These are phyloP conservation scores for Lycorma delicatula DNA, from an alignment of 1,140 invertebrate species.

Conservation along the genomic window DNA sequence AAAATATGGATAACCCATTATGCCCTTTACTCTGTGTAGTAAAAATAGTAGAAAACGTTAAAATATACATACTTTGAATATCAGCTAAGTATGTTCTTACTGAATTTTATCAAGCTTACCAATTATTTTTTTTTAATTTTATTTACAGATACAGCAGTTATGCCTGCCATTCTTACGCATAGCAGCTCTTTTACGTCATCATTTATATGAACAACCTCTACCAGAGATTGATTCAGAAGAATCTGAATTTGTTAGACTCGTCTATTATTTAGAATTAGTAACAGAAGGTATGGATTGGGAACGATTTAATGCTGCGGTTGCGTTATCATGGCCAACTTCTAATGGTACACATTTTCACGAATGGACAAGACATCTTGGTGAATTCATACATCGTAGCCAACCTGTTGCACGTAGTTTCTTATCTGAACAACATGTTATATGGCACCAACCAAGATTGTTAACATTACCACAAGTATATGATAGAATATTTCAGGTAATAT, in stretches of 20 bases:
- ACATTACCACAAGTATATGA: slow-evolving; percentile 83
- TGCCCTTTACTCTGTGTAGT: too few relatives aligned
- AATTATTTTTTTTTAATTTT: too few relatives aligned
- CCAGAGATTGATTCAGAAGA: slow-evolving; percentile 53
- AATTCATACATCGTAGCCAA: slow-evolving; percentile 45
- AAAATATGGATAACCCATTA: too few relatives aligned
- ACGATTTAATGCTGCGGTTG: slow-evolving; percentile 54
- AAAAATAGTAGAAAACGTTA: too few relatives aligned
- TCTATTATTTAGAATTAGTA: slow-evolving; percentile 65
- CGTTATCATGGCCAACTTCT: slow-evolving; percentile 44
- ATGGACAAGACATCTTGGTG: slow-evolving; percentile 57
- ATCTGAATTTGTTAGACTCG: slow-evolving; percentile 62
- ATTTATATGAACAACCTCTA: slow-evolving; percentile 74
- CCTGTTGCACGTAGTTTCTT: slow-evolving; percentile 50
- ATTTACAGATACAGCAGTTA: slow-evolving; percentile 59
- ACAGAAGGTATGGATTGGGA: slow-evolving; percentile 28
- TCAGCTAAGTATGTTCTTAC: too few relatives aligned
- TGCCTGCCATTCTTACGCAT: slow-evolving; percentile 78
- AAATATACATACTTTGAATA: too few relatives aligned
- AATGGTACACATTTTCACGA: slow-evolving; percentile 28
- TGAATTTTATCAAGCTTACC: too few relatives aligned
- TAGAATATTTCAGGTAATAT: slow-evolving; percentile 81
- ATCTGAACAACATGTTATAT: slow-evolving; percentile 58
- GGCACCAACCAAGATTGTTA: slow-evolving; percentile 72
- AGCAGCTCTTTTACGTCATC: slow-evolving; percentile 71